These are phyloP conservation scores for Papilio polytes DNA, from an alignment of 1,140 invertebrate species.

Conservation along the genomic window DNA sequence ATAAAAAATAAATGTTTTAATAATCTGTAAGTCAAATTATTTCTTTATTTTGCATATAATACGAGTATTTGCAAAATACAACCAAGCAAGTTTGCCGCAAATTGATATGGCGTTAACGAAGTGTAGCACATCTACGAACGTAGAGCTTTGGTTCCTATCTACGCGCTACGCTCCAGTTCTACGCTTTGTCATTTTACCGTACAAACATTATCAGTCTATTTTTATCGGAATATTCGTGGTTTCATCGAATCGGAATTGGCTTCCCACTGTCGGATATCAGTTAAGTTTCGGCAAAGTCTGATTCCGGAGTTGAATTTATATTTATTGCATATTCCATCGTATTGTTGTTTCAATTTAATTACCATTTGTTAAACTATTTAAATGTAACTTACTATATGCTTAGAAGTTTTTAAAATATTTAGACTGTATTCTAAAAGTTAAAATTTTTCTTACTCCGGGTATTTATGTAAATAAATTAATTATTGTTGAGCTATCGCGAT, in stretches of 20 bases:
- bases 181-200: not conserved
- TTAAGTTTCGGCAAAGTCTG: not conserved
- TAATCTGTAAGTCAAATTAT: too few species aligned
- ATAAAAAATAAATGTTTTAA: too few species aligned
- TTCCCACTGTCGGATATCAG: slow-evolving; percentile 12
- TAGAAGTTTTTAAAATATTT: too few species aligned
- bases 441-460: too few species aligned
- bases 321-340: not conserved
- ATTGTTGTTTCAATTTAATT: not conserved
- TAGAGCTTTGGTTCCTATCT: not conserved
- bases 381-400: too few species aligned
- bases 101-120: not conserved
- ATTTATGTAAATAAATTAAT: not conserved
- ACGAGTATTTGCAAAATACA: too few species aligned
- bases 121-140: not conserved
- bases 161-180: not conserved
- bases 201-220: not conserved
- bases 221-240: not conserved
- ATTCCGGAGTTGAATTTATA: not conserved
- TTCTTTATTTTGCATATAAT: too few species aligned
- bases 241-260: not conserved
- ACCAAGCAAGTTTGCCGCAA: too few species aligned
- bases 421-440: too few species aligned
- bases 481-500: not conserved
- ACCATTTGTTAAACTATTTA: not conserved